Evolutionary conservation across 1,140 invertebrate genomes (phyloP).

Genomic region (Panagrolaimus sp.): DNA sequence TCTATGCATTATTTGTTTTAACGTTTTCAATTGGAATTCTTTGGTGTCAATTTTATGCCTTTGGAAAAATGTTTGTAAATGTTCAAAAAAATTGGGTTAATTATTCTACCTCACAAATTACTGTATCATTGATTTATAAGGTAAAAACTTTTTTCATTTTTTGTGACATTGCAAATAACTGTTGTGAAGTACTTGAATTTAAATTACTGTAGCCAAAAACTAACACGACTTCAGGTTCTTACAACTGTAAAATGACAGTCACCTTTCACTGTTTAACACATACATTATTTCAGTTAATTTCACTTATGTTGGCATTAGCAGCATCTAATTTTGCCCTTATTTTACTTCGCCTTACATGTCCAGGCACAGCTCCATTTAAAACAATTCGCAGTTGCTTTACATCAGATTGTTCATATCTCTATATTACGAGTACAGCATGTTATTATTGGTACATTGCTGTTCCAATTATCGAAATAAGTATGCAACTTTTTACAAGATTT

Average conservation of each 20-base stretch:
- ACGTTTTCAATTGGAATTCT: background rate
- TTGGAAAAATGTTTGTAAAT: background rate
- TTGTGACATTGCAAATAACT: no score
- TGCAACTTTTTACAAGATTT: background rate
- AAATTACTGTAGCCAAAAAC: background rate
- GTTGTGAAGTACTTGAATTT: no score
- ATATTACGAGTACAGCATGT: constrained; percentile 3
- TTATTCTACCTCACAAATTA: no score
- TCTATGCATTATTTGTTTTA: background rate
- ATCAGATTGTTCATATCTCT: background rate
- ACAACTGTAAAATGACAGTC: no score
- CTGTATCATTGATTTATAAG: background rate
- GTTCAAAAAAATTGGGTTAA: background rate
- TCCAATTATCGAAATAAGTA: constrained; percentile 2
- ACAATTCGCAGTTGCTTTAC: background rate
- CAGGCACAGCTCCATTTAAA: background rate
- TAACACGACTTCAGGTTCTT: no score
- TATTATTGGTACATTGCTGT: background rate
- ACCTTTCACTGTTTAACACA: no score
- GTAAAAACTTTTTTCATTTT: background rate
- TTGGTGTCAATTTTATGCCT: background rate
- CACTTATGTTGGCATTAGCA: background rate
- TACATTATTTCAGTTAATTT: no score
- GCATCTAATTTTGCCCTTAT: background rate
- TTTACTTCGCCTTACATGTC: background rate